phyloP scores from a whole-genome alignment of 2,113 vertebrate species.

The Cephalopholis sonnerati region DNA sequence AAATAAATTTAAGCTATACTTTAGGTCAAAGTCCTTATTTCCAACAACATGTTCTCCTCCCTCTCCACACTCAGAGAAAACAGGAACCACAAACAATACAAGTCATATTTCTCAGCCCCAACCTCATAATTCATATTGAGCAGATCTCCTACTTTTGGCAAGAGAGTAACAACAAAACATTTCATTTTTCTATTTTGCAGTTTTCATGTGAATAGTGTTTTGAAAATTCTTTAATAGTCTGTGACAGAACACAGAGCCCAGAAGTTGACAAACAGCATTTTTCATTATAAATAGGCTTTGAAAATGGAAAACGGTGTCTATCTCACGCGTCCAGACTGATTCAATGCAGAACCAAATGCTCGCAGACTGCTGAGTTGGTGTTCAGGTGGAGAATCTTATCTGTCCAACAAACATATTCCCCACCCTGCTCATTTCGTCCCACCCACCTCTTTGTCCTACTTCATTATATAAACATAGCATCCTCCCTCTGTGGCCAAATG shows the following conservation, averaged over 20 bases:
- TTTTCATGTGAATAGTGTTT: conserved; percentile 49
- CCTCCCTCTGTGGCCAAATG: conserved; percentile 12
- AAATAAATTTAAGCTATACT: background rate
- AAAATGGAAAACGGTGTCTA: conserved; percentile 53
- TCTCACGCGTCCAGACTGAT: conserved; percentile 20
- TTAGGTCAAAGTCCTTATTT: conserved; percentile 14
- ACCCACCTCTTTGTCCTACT: conserved; percentile 40
- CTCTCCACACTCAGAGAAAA: conserved; percentile 21
- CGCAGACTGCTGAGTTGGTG: conserved; percentile 1
- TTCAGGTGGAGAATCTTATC: conserved; percentile 28
- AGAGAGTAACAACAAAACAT: conserved; percentile 21
- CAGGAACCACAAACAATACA: conserved; percentile 28
- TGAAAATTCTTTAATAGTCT: conserved; percentile 44
- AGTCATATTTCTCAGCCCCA: conserved; percentile 20
- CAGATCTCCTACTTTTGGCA: conserved; percentile 28
- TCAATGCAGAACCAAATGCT: conserved; percentile 26
- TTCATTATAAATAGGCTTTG: conserved; percentile 64
- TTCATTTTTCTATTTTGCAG: conserved; percentile 39
- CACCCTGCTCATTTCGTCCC: conserved; percentile 24
- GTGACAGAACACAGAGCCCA: conserved; percentile 48
- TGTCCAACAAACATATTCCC: conserved; percentile 25
- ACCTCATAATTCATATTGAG: conserved; percentile 20
- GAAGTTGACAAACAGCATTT: conserved; percentile 61
- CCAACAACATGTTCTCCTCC: background rate
- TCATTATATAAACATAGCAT: conserved; percentile 50